Evolutionary conservation across 2,888 invertebrate genomes (phyloP), one percentile per base, ranked within the genome.

Genomic region (Parnassius glacialis): DNA sequence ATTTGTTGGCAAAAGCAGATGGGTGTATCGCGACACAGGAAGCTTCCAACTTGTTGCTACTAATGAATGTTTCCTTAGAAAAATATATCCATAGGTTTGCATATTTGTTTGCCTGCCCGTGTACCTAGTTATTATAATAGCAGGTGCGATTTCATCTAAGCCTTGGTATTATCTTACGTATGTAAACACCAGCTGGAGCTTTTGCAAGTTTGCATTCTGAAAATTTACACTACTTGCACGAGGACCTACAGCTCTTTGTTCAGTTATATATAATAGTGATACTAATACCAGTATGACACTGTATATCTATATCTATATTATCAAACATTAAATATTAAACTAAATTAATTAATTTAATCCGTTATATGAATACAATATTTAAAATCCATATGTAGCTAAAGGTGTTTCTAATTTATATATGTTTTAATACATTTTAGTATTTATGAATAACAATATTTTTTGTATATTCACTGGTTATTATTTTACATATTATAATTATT

Each of bases 21-120:
- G 90, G 90, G 88, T 83, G 88, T 80, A 80, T 76, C 76, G 71
- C 65, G 70, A 79, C 81, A 87, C 88, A 89, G 90, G 90, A 89
- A 87, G 83, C 82, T 81, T 77, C 72, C 76, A 84, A 87, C 81
- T 87, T 90, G 90, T 86, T 80, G 78, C 84, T 78, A 81, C 80
- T 74, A 76, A 78, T 74, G 77, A 76, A 74, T 78, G 78, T 78
- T 77, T 80, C 65, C 74, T 72, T 74, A 45, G 54, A 64, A 68
- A 68, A 69, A 74, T 78, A 78, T 78, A 81, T 76, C 77, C 75
- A 73, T 80, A 74, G 75, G 70, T 75, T 68, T 73, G 74, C 73
- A 70, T 73, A 73, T 77, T 74, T 78, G 79, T 76, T 71, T 76
- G 78, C 80, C 73, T 74, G 73, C 67, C 71, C 76, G 79, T 80